Percentiles rank a stretch among this genome's conserved stretches.
Evolutionary conservation across 2,113 vertebrate genomes (phyloP).

Genomic region (Thalassarche chlororhynchos): DNA sequence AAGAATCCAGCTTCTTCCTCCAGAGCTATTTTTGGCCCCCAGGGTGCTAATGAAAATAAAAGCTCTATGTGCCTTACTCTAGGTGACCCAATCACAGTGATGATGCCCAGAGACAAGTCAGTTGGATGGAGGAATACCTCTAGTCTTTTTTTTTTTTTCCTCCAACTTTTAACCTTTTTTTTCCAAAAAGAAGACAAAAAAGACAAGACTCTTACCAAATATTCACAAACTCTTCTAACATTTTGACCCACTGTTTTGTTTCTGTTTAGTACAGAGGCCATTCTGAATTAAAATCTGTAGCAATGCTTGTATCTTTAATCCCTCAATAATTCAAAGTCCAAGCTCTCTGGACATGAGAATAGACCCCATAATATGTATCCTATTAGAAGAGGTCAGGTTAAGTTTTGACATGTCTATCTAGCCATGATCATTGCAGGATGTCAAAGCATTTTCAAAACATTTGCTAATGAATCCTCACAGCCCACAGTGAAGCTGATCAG

Average conservation of each 20-base stretch:
- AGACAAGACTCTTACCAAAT: background rate
- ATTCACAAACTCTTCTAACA: background rate
- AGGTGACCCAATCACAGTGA: background rate
- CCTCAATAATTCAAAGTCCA: background rate
- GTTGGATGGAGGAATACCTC: background rate
- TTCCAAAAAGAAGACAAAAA: background rate
- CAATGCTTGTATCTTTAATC: background rate
- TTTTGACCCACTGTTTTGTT: background rate
- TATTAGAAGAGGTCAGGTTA: background rate
- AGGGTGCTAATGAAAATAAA: background rate
- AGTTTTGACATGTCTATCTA: background rate
- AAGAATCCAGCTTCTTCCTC: background rate
- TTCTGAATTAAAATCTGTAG: background rate
- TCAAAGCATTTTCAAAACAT: background rate
- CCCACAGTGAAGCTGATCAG: background rate
- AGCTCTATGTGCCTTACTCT: background rate
- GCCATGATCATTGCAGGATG: background rate
- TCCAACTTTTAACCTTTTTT: background rate
- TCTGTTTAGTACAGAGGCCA: background rate
- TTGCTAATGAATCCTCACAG: background rate
- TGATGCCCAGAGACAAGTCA: background rate
- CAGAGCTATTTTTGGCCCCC: background rate
- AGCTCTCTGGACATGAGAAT: background rate
- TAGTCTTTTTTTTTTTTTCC: background rate
- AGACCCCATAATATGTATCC: fast-evolving